Evolutionary conservation across 1,140 invertebrate species (phyloP), one percentile per base, ranked within the genome.

Genomic region (Brachionus sp.): DNA sequence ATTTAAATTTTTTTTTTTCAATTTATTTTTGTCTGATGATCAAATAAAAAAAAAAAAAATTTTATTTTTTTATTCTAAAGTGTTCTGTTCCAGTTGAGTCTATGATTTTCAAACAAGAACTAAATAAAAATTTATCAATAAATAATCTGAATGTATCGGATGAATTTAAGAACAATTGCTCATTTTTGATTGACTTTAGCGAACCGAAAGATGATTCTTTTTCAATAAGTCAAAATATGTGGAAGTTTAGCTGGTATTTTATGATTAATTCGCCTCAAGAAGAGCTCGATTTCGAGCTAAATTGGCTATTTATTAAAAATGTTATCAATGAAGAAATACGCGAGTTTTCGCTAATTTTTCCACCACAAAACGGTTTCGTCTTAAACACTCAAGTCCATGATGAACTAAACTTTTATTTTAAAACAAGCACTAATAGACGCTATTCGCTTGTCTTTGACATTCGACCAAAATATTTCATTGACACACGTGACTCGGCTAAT

Each of bases 201-300:
- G 77, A 80, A 25, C 77, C 77, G 5, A 80, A 80, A 75, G 44
- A 25, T 19, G 16, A 75, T 19, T 35, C 16, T 16, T 75, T 66
- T 35, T 16, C n/a, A 42, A 39, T 37, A 29, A 66, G 35, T n/a
- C 6, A 62, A 39, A 23, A 57, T 37, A 2, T 9, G 5, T 80
- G 77, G 77, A 80, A 80, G 3, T 42, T 80, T 19, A 33, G 46
- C n/a, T 80, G 77, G 77, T 66, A 62, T 53, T 62, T 57, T 4
- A 44, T 37, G 39, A 62, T 80, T 6, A 35, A 80, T 13, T 37
- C 46, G 19, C 35, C 77, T 19, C 19, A 33, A 62, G 50, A 80
- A 2, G 3, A 33, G 5, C 29, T 29, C 10, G 77, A 80, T 44
- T 80, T 80, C 35, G 77, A 80, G 42, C 9, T 80, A 2, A 80